Conservation (phyloP, 1,140 invertebrate genomes). For the Acromyrmex heyeri region DNA sequence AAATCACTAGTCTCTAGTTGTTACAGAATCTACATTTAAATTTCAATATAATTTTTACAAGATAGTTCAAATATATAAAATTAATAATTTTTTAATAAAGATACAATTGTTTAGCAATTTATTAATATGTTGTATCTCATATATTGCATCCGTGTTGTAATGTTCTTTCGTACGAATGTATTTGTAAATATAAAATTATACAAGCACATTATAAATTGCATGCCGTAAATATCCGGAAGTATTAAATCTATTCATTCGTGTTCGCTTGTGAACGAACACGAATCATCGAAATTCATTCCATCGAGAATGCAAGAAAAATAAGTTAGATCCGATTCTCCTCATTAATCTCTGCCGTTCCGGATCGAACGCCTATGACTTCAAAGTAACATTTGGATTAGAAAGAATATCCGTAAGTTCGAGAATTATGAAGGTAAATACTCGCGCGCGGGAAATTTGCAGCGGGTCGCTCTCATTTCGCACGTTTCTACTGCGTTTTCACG, state of each 20-base stretch:
- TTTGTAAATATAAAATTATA: not conserved
- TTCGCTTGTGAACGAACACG: not conserved
- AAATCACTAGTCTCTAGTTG: not conserved
- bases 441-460: slow-evolving; percentile 54
- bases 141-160: not conserved
- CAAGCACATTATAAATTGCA: not conserved
- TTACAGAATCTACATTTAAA: not conserved
- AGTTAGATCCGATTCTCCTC: slow-evolving; percentile 26
- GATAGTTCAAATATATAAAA: not conserved
- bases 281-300: slow-evolving; percentile 34
- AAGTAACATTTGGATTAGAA: slow-evolving; percentile 67
- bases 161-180: not conserved
- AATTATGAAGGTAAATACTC: slow-evolving; percentile 56
- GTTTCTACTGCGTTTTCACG: slow-evolving; percentile 26
- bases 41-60: slow-evolving; percentile 10
- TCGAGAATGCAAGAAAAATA: slow-evolving; percentile 42
- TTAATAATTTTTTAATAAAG: slow-evolving; percentile 7
- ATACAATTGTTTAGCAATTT: not conserved
- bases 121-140: not conserved
- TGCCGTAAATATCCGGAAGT: not conserved
- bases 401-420: slow-evolving; percentile 58
- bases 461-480: slow-evolving; percentile 22
- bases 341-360: slow-evolving; percentile 46
- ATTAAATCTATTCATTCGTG: slow-evolving; percentile 16
- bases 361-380: slow-evolving; percentile 42